Conservation (phyloP, 2,888 invertebrate species). For the Phengaris arion region DNA sequence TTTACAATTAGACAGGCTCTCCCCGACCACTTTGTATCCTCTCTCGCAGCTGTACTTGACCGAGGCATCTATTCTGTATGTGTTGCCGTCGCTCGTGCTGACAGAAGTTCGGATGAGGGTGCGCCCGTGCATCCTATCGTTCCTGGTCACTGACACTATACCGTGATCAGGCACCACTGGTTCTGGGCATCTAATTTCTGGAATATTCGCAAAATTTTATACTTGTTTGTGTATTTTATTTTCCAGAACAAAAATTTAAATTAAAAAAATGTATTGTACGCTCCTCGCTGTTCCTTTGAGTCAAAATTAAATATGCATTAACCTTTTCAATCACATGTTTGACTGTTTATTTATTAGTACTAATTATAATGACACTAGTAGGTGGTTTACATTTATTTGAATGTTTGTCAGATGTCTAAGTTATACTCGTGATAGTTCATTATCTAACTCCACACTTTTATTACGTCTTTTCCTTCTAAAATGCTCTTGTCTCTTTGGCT, state of each 20-base stretch:
- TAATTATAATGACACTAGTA: too few relatives aligned
- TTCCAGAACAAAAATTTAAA: neutral
- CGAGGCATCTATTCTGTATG: constrained; percentile 91
- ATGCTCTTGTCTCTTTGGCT: too few relatives aligned
- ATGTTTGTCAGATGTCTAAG: too few relatives aligned
- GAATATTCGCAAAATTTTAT: neutral
- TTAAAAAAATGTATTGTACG: too few relatives aligned
- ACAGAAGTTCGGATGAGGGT: constrained; percentile 88
- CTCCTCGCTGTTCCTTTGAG: too few relatives aligned
- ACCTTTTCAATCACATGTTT: too few relatives aligned
- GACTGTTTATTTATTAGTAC: too few relatives aligned
- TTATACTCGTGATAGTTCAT: too few relatives aligned
- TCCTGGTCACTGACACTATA: constrained; percentile 92
- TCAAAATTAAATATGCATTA: too few relatives aligned
- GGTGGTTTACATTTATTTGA: too few relatives aligned
- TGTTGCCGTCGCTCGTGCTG: constrained; percentile 83
- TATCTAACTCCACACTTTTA: too few relatives aligned
- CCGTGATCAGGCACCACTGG: constrained; percentile 91
- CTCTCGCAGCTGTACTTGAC: constrained; percentile 94
- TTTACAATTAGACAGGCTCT: constrained; percentile 90
- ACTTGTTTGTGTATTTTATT: neutral
- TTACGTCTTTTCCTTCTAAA: too few relatives aligned
- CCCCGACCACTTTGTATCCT: constrained; percentile 92
- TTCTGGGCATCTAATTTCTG: constrained; percentile 93
- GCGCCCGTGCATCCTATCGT: constrained; percentile 92